Conservation (phyloP, 2,888 invertebrate genomes). For the Diplolepis rosae region DNA sequence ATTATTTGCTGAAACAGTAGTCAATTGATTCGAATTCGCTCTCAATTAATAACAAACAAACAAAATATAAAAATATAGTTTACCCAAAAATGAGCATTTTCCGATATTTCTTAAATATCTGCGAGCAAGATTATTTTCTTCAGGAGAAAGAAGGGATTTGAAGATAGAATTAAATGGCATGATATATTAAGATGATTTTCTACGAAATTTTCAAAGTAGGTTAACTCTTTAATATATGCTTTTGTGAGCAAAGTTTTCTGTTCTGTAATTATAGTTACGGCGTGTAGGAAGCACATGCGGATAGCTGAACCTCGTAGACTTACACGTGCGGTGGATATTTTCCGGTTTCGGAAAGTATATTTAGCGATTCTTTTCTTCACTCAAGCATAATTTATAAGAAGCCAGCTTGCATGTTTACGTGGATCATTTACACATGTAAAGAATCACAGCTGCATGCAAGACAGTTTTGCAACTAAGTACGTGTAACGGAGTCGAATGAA, state of each 20-base stretch:
- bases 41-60: too few species aligned
- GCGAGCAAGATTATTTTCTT: too few species aligned
- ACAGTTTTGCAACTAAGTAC: not conserved
- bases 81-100: too few species aligned
- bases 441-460: slow-evolving; percentile 17
- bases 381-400: not conserved
- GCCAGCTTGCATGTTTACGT: slow-evolving; percentile 15
- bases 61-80: too few species aligned
- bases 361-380: slow-evolving; percentile 2
- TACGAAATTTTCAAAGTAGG: not conserved
- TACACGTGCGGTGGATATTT: slow-evolving; percentile 44
- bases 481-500: not conserved
- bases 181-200: too few species aligned
- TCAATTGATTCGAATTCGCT: too few species aligned
- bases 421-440: slow-evolving; percentile 34
- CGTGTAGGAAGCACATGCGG: not conserved
- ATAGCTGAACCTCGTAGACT: not conserved
- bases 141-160: too few species aligned
- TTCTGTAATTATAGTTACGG: slow-evolving; percentile 15
- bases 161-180: too few species aligned
- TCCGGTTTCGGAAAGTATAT: slow-evolving; percentile 53
- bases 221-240: not conserved
- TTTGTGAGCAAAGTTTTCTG: not conserved
- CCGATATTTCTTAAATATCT: too few species aligned
- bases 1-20: too few species aligned